Base-by-base conservation (phyloP, 1,140 invertebrate species). In the Zophobas atratus region DNA sequence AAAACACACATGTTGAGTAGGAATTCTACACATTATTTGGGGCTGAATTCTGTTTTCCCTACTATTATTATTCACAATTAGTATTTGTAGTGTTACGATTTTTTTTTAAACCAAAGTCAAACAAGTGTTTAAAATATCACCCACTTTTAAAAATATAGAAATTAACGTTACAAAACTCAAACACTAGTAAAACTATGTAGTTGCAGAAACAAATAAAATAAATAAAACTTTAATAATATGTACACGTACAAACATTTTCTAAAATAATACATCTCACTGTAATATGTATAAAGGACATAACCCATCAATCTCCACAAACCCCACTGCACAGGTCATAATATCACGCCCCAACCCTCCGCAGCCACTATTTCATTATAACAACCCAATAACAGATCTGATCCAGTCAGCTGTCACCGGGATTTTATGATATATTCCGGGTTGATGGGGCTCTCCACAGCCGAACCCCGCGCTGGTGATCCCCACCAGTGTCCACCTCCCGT, bases 381-480 rank as follows among this genome's bases (percentile, higher is more conserved):
- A 43, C 77, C 81, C 78, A 75, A 90, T 88, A 60, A 91, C 84
- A 32, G 88, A 88, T 81, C 87, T 87, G 49, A 95, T 94, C 94
- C 94, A 95, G 72, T 90, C 87, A 4, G 91, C 87, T 35, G 93
- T 94, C 77, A 90, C 90, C 77, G 92, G 89, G 1, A 95, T 90
- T 84, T 93, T 93, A 85, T 95, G 93, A 86, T 95, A 95, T 80
- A 95, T 95, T n/a, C 94, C 94, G 0, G 94, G 94, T 84, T 96
- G 94, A 80, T 94, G 93, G 82, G 95, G 93, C 5, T 95, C 93
- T 0, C 94, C 94, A 86, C 94, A 96, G 1, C 94, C 94, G 85
- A 96, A 96, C 4, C 94, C 94, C 0, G 94, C 94, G 60, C 94
- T 95, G 0, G 95, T 96, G 51, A 97, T 95, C 8, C 95, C 96